Conservation (phyloP, 2,113 vertebrate genomes). For the Eulemur rufifrons region DNA sequence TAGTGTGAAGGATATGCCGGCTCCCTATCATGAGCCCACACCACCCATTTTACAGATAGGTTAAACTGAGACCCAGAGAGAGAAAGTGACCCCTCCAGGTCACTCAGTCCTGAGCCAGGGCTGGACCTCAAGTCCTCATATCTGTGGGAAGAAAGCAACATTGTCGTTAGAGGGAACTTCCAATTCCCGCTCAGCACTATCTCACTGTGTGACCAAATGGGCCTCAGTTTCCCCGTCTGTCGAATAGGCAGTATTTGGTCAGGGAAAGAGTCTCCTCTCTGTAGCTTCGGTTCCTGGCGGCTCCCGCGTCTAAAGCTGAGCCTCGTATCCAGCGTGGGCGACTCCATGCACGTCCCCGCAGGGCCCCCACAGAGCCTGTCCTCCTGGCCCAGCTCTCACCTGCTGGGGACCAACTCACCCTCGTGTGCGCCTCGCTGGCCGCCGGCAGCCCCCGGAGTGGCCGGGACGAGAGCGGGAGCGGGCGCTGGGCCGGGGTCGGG, state of each 20-base stretch:
- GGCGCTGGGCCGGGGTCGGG: neutral
- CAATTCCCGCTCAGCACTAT: neutral
- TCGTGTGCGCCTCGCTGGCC: neutral
- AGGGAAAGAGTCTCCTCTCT: neutral
- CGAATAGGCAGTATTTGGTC: neutral
- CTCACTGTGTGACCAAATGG: neutral
- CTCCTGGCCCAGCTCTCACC: neutral
- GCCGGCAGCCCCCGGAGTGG: constrained; percentile 32
- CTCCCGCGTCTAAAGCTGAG: neutral
- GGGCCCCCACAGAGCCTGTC: neutral
- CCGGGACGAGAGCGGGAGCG: constrained; percentile 18
- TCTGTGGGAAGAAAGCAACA: neutral
- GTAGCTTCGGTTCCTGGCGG: neutral
- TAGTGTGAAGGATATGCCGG: neutral
- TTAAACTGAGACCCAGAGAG: neutral
- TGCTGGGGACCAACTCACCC: neutral
- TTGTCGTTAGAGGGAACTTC: neutral
- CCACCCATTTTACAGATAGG: neutral
- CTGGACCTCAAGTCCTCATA: neutral
- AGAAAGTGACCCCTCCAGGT: neutral
- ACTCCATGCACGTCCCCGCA: neutral
- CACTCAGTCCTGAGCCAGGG: neutral
- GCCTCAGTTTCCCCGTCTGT: neutral
- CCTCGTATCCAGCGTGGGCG: neutral
- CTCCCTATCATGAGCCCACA: neutral